Conservation (phyloP, 1,140 invertebrate genomes). For the Drepana arcuata region DNA sequence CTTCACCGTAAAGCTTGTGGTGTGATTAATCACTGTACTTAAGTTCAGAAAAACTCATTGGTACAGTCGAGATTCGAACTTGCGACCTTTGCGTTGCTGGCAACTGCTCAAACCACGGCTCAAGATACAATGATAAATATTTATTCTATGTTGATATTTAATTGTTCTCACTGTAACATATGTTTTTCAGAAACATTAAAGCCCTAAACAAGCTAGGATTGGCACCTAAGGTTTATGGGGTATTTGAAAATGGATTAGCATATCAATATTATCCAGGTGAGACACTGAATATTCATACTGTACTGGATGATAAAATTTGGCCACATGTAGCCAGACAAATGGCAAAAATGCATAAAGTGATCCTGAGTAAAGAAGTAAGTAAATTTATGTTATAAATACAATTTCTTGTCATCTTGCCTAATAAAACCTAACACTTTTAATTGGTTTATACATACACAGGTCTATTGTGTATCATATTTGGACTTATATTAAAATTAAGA, state of each 20-base stretch:
- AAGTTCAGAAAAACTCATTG: not conserved
- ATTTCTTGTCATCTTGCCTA: too few relatives aligned
- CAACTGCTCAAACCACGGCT: too few relatives aligned
- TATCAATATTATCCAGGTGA: constrained; percentile 93
- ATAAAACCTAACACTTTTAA: too few relatives aligned
- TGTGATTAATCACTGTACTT: too few relatives aligned
- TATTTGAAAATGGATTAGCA: constrained; percentile 94
- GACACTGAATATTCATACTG: constrained; percentile 80
- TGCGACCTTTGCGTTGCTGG: not conserved
- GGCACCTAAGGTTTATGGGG: constrained; percentile 89
- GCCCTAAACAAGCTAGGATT: constrained; percentile 82
- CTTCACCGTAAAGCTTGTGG: too few relatives aligned
- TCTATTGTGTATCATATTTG: too few relatives aligned
- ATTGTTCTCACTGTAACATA: not conserved
- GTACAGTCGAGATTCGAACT: not conserved
- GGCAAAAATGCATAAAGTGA: constrained; percentile 86
- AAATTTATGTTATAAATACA: too few relatives aligned
- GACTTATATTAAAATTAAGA: too few relatives aligned
- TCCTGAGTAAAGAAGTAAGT: constrained; percentile 83
- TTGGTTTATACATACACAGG: too few relatives aligned
- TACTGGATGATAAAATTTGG: constrained; percentile 81
- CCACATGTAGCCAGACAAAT: constrained; percentile 82
- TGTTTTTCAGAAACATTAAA: constrained; percentile 76
- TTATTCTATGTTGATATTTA: not conserved
- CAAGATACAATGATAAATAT: not conserved